These are phyloP conservation scores for Pararge aegeria DNA, from an alignment of 1,140 invertebrate genomes.

Conservation along the genomic window DNA sequence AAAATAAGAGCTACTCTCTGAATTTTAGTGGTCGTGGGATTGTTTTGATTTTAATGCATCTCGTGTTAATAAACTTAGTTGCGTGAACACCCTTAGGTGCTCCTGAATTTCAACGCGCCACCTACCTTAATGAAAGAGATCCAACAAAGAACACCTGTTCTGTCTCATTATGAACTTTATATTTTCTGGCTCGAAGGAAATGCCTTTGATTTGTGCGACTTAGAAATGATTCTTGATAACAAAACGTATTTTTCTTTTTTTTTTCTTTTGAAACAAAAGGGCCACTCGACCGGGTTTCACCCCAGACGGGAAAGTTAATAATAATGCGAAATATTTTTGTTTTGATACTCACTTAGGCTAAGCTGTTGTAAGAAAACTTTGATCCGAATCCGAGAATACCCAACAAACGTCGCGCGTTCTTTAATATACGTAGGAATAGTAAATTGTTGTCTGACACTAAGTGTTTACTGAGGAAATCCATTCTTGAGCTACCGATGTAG, in stretches of 20 bases:
- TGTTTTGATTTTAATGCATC: too few relatives aligned
- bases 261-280: neutral
- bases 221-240: neutral
- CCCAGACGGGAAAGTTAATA: neutral
- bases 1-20: too few relatives aligned
- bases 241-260: neutral
- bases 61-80: too few relatives aligned
- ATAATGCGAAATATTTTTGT: neutral
- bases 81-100: too few relatives aligned
- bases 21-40: too few relatives aligned
- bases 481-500: too few relatives aligned
- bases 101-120: too few relatives aligned
- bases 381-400: too few relatives aligned
- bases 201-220: neutral
- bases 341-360: neutral
- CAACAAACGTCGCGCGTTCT: too few relatives aligned
- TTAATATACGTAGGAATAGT: too few relatives aligned
- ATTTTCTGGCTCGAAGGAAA: neutral
- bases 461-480: too few relatives aligned
- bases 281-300: neutral
- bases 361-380: neutral
- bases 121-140: neutral
- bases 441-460: too few relatives aligned
- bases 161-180: slow-evolving; percentile 1
- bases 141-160: neutral